These are phyloP conservation scores for Entomobrya proxima DNA, from an alignment of 2,888 invertebrate species.

Conservation along the genomic window DNA sequence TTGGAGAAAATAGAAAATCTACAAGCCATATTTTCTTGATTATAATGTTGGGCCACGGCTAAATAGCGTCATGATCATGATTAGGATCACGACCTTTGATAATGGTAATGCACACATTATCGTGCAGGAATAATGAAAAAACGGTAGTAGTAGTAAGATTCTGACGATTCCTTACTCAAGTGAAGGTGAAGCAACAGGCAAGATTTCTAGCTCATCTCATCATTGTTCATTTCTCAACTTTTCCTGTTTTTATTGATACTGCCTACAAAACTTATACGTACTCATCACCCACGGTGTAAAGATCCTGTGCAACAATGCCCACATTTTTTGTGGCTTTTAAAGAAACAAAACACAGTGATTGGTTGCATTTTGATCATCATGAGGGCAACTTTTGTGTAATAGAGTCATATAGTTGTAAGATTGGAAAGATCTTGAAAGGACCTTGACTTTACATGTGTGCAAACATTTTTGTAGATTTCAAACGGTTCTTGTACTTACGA, in stretches of 20 bases:
- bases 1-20: background rate
- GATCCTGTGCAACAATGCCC: background rate
- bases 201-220: background rate
- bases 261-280: background rate
- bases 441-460: conserved; percentile 1
- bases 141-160: background rate
- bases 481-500: conserved; percentile 5
- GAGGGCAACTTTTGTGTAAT: background rate
- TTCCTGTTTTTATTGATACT: conserved; percentile 16
- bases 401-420: background rate
- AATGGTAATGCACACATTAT: conserved; percentile 13
- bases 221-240: conserved; percentile 14
- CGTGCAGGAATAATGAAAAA: background rate
- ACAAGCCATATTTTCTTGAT: background rate
- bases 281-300: background rate
- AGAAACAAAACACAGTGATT: background rate
- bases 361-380: background rate
- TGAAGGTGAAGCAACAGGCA: conserved; percentile 13
- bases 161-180: background rate
- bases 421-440: conserved; percentile 5
- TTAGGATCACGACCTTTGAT: conserved; percentile 34
- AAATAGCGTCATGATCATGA: background rate
- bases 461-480: background rate
- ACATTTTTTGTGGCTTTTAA: background rate
- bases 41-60: background rate